Evolutionary conservation across 2,888 invertebrate genomes (phyloP).

Genomic region (Barypeithes pellucidus): DNA sequence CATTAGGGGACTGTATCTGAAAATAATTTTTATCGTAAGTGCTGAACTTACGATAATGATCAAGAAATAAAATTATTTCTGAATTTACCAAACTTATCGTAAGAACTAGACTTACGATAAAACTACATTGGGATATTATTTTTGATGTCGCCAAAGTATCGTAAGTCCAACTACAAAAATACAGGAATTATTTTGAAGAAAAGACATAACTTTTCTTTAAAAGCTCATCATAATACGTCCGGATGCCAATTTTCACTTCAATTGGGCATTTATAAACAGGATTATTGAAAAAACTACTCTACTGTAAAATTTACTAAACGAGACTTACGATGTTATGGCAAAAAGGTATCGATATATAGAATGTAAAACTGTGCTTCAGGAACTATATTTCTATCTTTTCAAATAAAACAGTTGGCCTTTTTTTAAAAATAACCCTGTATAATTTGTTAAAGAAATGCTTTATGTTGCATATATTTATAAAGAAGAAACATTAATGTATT

Average conservation of each 20-base stretch:
- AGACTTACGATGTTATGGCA: slow-evolving; percentile 10
- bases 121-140: slow-evolving; percentile 5
- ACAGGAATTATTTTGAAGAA: not conserved
- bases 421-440: too few species aligned
- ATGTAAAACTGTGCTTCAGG: too few species aligned
- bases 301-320: not conserved
- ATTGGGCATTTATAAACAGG: not conserved
- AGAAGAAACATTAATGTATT: not conserved
- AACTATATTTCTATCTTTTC: too few species aligned
- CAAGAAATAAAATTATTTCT: not conserved
- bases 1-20: not conserved
- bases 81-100: not conserved
- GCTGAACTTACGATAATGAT: not conserved
- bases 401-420: too few species aligned
- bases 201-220: not conserved
- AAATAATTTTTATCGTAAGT: slow-evolving; percentile 1
- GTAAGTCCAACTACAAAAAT: not conserved
- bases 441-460: too few species aligned
- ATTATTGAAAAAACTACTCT: slow-evolving; percentile 5
- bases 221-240: not conserved
- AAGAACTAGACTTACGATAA: not conserved
- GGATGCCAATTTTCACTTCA: slow-evolving; percentile 5
- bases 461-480: too few species aligned
- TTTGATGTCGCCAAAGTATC: not conserved
- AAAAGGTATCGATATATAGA: slow-evolving; percentile 4